Conservation (phyloP, 2,797 vertebrate genomes). For the Phoebastria nigripes region DNA sequence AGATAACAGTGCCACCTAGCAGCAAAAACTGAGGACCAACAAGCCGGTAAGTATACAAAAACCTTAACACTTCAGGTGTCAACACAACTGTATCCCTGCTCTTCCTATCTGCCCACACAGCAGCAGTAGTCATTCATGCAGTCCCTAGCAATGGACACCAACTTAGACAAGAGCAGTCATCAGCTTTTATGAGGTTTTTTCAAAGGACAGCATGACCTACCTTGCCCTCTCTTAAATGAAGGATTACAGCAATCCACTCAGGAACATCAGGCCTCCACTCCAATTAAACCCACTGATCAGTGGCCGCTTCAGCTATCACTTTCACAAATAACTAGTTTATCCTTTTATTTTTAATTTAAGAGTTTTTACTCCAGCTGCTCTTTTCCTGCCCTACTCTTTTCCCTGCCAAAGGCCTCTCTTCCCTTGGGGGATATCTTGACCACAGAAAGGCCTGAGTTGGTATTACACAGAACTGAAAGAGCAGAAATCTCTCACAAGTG, state of each 20-base stretch:
- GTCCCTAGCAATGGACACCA: not conserved
- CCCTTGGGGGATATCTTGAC: not conserved
- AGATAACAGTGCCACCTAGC: slow-evolving; percentile 49
- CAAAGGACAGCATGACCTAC: not conserved
- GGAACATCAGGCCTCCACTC: not conserved
- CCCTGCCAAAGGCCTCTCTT: not conserved
- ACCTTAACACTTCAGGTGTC: not conserved
- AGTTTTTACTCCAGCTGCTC: not conserved
- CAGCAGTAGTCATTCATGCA: not conserved
- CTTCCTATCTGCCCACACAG: not conserved
- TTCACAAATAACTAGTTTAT: not conserved
- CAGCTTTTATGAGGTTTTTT: not conserved
- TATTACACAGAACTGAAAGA: not conserved
- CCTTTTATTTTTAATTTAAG: not conserved
- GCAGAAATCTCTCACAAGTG: not conserved
- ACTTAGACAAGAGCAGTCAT: not conserved
- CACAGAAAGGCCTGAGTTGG: not conserved
- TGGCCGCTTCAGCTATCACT: not conserved
- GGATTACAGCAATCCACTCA: not conserved
- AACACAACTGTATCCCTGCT: not conserved
- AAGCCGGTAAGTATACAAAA: not conserved
- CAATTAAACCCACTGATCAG: not conserved
- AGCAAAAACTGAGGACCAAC: not conserved
- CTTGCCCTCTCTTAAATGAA: not conserved
- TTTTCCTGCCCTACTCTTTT: not conserved